Conservation (phyloP, 2,797 vertebrate genomes). For the Siniperca scherzeri region DNA sequence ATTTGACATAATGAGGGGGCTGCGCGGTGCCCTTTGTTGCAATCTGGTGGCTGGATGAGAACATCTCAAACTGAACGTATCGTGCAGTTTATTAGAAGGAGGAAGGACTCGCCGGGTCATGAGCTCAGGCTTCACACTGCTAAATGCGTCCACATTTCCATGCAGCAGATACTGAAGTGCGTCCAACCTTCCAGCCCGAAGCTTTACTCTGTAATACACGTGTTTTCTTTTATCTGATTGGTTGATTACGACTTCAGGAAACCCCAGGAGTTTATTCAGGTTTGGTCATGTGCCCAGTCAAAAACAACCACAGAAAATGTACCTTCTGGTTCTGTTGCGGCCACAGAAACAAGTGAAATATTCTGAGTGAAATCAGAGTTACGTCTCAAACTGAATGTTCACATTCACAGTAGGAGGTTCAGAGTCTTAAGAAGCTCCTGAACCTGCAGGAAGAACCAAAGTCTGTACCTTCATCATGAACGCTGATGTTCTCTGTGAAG, state of each 20-base stretch:
- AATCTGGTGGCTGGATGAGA: slow-evolving; percentile 38
- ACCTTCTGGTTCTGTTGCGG: too few relatives aligned
- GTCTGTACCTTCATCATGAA: too few relatives aligned
- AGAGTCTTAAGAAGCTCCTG: too few relatives aligned
- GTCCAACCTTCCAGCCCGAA: not conserved
- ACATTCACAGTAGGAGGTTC: too few relatives aligned
- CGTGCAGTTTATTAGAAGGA: slow-evolving; percentile 36
- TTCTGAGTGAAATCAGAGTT: too few relatives aligned
- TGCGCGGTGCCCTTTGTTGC: slow-evolving; percentile 31
- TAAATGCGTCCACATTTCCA: not conserved
- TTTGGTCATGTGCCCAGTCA: too few relatives aligned
- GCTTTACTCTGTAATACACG: not conserved
- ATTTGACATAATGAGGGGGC: slow-evolving; percentile 59
- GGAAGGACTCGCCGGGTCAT: not conserved
- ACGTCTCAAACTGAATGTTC: too few relatives aligned
- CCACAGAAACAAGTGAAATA: too few relatives aligned
- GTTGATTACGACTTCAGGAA: not conserved
- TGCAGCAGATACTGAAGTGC: not conserved
- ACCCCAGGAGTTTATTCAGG: not conserved
- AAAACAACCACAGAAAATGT: too few relatives aligned
- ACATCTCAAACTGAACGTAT: slow-evolving; percentile 38
- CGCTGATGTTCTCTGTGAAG: too few relatives aligned
- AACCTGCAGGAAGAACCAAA: too few relatives aligned
- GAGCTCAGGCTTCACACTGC: not conserved
- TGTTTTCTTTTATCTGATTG: not conserved